A percentile compares a stretch with the other conserved stretches of the same genome.
Evolutionary conservation across 2,113 vertebrate genomes (phyloP).

Genomic region (Phoxinus phoxinus): DNA sequence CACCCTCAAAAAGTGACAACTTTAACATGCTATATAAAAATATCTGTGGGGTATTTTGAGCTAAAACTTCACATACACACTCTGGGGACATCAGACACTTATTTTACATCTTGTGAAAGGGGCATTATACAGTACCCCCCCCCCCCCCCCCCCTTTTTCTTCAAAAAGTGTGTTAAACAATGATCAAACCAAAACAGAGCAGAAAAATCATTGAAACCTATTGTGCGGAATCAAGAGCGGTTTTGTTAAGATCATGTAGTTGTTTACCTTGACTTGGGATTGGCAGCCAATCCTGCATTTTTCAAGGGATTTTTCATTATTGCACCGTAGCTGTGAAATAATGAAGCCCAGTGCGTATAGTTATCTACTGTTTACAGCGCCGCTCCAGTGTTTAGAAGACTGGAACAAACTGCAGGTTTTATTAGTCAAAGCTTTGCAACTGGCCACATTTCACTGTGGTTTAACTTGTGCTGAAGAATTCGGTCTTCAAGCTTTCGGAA

Average conservation of each 20-base stretch:
- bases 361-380: not conserved
- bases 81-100: too few species aligned
- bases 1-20: too few species aligned
- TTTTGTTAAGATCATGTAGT: not conserved
- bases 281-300: slow-evolving; percentile 6
- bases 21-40: too few species aligned
- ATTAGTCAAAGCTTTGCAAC: slow-evolving; percentile 5
- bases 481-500: not conserved
- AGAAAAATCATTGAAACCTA: not conserved
- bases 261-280: not conserved
- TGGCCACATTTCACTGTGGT: not conserved
- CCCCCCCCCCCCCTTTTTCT: too few species aligned
- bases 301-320: slow-evolving; percentile 8
- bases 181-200: not conserved
- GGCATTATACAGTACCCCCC: too few species aligned
- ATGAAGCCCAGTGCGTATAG: not conserved
- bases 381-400: slow-evolving; percentile 3
- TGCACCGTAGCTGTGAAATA: slow-evolving; percentile 1
- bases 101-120: too few species aligned
- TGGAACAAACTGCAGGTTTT: slow-evolving; percentile 29
- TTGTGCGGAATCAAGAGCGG: not conserved
- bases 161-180: not conserved
- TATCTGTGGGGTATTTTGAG: too few species aligned
- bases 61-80: too few species aligned
- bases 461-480: slow-evolving; percentile 22